phyloP scores from a whole-genome alignment of 2,113 vertebrate species.

The Aphelocoma coerulescens region DNA sequence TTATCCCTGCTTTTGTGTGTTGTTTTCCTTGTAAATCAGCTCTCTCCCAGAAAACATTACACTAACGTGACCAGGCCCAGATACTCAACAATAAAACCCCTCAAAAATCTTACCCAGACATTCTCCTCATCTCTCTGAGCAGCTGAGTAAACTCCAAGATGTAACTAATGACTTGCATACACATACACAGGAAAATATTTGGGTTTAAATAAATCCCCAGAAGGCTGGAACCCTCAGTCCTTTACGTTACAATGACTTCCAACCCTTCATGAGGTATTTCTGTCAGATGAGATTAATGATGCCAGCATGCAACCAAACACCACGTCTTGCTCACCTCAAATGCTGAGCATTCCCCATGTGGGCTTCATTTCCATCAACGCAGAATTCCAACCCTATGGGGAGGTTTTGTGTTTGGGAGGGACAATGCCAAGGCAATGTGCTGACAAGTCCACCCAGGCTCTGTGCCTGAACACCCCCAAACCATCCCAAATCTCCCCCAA shows the following conservation, averaged over 20 bases:
- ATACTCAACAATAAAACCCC: neutral
- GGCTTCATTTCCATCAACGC: neutral
- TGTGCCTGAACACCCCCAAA: neutral
- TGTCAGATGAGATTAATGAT: neutral
- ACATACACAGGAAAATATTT: conserved; percentile 13
- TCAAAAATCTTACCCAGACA: neutral
- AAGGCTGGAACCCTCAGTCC: neutral
- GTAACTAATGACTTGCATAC: neutral
- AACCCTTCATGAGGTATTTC: neutral
- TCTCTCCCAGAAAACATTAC: neutral
- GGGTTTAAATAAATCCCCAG: neutral
- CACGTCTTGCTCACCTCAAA: neutral
- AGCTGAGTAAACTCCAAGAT: conserved; percentile 23
- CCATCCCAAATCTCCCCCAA: neutral
- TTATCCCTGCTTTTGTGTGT: conserved; percentile 8
- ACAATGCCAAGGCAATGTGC: neutral
- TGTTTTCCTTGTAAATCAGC: conserved; percentile 33
- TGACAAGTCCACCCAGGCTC: neutral
- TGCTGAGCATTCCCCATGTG: accelerated
- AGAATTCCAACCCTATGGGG: neutral
- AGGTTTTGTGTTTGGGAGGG: neutral
- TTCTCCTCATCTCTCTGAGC: neutral
- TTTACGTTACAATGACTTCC: neutral
- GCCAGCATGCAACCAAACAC: neutral
- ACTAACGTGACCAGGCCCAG: neutral